These are phyloP conservation scores for Drosophila varians DNA, from an alignment of 1,140 invertebrate genomes.

Conservation along the genomic window DNA sequence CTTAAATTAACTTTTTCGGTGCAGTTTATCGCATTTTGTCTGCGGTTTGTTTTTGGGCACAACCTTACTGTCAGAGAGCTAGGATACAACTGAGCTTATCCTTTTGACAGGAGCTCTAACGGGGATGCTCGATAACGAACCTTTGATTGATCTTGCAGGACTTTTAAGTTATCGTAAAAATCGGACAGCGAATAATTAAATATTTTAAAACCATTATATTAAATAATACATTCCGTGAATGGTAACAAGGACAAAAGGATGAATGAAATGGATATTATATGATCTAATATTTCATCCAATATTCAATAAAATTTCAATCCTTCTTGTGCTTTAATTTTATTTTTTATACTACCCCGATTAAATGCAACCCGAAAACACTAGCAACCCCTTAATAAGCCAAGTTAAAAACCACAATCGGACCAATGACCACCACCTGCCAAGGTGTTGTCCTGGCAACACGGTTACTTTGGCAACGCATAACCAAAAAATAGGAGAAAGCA, in stretches of 20 bases:
- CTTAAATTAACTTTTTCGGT: neutral
- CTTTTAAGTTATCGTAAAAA: neutral
- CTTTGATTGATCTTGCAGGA: neutral
- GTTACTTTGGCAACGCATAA: conserved; percentile 23
- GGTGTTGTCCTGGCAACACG: conserved; percentile 14
- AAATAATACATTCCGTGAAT: too few relatives aligned
- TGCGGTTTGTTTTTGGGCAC: neutral
- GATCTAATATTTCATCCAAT: too few relatives aligned
- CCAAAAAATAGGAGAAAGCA: conserved; percentile 30
- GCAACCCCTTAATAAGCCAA: conserved; percentile 19
- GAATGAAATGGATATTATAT: too few relatives aligned
- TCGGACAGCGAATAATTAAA: neutral
- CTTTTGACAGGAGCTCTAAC: conserved; percentile 5
- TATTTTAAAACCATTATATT: too few relatives aligned
- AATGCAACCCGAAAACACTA: neutral
- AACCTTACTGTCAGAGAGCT: conserved; percentile 36
- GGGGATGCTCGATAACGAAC: conserved; percentile 10
- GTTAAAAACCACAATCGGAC: conserved; percentile 25
- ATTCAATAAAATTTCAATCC: neutral
- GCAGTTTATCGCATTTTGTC: conserved; percentile 37
- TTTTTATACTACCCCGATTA: neutral
- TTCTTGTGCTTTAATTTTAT: neutral
- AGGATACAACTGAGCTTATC: conserved; percentile 43
- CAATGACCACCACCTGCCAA: conserved; percentile 5
- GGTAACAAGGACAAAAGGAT: too few relatives aligned